Evolutionary conservation across 2,113 vertebrate species (phyloP).

Genomic region (Forbesichthys agassizii): DNA sequence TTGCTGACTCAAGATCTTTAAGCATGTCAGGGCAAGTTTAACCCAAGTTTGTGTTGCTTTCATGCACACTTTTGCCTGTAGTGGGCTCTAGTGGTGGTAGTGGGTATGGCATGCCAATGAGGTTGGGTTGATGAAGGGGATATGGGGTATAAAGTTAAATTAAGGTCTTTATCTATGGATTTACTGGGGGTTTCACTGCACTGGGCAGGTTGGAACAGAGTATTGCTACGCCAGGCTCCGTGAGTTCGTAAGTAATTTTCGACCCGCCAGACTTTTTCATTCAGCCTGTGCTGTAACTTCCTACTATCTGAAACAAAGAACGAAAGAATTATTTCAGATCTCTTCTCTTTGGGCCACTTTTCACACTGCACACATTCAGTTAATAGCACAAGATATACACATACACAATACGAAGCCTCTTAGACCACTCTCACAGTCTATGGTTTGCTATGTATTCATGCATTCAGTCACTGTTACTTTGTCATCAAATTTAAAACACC

Average conservation of each 20-base stretch:
- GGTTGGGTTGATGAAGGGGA: conserved; percentile 64
- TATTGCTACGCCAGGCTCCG: conserved; percentile 81
- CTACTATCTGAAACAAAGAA: conserved; percentile 87
- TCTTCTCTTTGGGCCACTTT: conserved; percentile 82
- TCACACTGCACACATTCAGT: conserved; percentile 55
- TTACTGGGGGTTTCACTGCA: conserved; percentile 74
- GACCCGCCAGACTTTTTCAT: conserved; percentile 81
- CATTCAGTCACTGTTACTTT: conserved; percentile 33
- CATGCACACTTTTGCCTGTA: conserved; percentile 65
- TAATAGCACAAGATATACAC: conserved; percentile 49
- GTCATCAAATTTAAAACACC: conserved; percentile 20
- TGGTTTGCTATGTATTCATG: conserved; percentile 48
- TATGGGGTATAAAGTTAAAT: conserved; percentile 56
- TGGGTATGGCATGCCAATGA: conserved; percentile 70
- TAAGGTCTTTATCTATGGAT: conserved; percentile 65
- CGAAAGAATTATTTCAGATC: conserved; percentile 85
- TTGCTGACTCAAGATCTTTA: conserved; percentile 56
- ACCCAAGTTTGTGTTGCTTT: conserved; percentile 45
- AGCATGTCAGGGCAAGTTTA: conserved; percentile 59
- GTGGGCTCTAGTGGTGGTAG: conserved; percentile 58
- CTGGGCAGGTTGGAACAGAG: conserved; percentile 74
- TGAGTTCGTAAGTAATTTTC: conserved; percentile 81
- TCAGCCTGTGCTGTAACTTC: conserved; percentile 83
- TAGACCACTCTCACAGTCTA: conserved; percentile 24
- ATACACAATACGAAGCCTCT: conserved; percentile 37